Evolutionary conservation across 2,888 invertebrate species (phyloP), one percentile per base, ranked within the genome.

Genomic region (Acheta domesticus): DNA sequence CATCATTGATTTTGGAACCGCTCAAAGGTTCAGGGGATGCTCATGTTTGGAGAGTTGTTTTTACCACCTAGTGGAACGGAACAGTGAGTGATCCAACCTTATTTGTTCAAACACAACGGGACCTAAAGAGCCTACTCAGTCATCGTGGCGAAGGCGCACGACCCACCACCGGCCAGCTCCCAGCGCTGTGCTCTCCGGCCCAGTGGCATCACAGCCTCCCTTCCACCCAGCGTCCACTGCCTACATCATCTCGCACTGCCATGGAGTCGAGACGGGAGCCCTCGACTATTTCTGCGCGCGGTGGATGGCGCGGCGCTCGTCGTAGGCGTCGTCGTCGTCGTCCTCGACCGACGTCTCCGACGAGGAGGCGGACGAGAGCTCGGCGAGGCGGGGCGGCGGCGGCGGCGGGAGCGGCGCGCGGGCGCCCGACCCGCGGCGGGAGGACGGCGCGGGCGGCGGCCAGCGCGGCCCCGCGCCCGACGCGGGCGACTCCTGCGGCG

Each of bases 281-380:
- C 49, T 21, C 49, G 75, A 49, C 50, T 62, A 76, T 49, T 76
- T 74, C 74, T 78, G 78, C 49, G 80, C 78, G 50, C 80, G 76
- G 49, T 78, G 78, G 23, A 80, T 80, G 23, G 80, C 80, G 36
- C 77, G 36, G 19, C 76, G 78, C 36, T 80, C 80, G 50, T 77
- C 80, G 62, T 62, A 62, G n/a, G 62, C n/a, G 83, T 86, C 87
- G 80, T 85, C 86, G 78, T 84, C 85, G 82, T 87, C 87, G 83
- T 87, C 88, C 84, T 84, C 84, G 36, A 84, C 87, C 73, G 86
- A 49, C 3, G 78, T 78, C 12, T 21, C 85, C 80, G 90, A 89
- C 80, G 90, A 89, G 5, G 92, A 92, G 77, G 92, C 92, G 83
- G 90, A 89, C 84, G 91, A 90, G 62, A 62, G 16, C 16, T 62